phyloP scores from a whole-genome alignment of 2,888 invertebrate genomes.

The Mylabris sibirica region DNA sequence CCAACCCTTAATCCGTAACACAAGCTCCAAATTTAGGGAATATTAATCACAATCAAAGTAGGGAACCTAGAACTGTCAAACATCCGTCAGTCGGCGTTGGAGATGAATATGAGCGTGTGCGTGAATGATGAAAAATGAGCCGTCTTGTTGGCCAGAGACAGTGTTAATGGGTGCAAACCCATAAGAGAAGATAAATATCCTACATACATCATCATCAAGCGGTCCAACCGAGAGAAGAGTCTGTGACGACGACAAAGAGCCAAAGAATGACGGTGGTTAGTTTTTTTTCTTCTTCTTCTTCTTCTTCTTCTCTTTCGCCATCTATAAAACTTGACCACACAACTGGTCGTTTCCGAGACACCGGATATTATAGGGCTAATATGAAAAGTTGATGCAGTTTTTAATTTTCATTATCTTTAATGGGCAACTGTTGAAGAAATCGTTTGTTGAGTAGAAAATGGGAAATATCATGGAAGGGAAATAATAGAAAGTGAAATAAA shows the following conservation, averaged over 20 bases:
- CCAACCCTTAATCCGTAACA: slow-evolving; percentile 48
- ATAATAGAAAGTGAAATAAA: slow-evolving; percentile 9
- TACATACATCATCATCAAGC: slow-evolving; percentile 46
- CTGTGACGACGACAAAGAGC: not conserved
- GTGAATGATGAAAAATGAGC: slow-evolving; percentile 56
- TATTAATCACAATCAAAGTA: slow-evolving; percentile 57
- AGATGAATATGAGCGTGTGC: slow-evolving; percentile 50
- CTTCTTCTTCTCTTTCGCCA: no score
- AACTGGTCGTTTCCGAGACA: no score
- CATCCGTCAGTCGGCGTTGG: slow-evolving; percentile 50
- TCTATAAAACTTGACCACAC: no score
- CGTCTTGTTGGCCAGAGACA: slow-evolving; percentile 52
- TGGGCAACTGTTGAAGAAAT: not conserved
- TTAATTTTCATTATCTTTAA: not conserved
- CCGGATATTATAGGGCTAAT: no score
- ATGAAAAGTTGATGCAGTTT: not conserved
- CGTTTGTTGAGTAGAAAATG: not conserved
- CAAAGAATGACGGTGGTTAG: no score
- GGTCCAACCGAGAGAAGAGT: slow-evolving; percentile 5
- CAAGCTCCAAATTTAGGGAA: slow-evolving; percentile 50
- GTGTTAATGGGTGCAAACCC: slow-evolving; percentile 53
- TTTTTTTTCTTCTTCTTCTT: no score
- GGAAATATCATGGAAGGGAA: slow-evolving; percentile 1
- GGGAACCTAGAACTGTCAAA: slow-evolving; percentile 45
- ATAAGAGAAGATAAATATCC: slow-evolving; percentile 42